Percentiles rank a stretch among this genome's conserved stretches.
Evolutionary conservation across 1,140 invertebrate genomes (phyloP).

Genomic region (Drosophila littoralis): DNA sequence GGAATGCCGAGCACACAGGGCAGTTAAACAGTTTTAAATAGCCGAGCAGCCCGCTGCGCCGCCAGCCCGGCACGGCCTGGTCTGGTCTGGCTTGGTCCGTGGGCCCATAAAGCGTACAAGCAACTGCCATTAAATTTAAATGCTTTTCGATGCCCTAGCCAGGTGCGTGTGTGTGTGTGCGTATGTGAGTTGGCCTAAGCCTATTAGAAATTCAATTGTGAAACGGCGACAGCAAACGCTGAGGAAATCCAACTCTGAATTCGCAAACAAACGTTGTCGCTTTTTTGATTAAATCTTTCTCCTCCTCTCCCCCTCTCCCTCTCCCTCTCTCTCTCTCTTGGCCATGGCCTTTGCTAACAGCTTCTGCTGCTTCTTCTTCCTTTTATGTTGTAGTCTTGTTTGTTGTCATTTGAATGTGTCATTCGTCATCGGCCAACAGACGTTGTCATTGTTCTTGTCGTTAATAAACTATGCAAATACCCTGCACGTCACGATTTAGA

Average conservation of each 20-base stretch:
- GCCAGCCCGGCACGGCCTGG: not conserved
- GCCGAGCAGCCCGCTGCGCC: not conserved
- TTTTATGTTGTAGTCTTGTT: conserved; percentile 21
- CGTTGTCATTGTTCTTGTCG: conserved; percentile 37
- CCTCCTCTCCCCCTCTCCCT: not conserved
- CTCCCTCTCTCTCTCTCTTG: not conserved
- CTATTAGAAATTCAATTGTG: conserved; percentile 79
- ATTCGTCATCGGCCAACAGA: conserved; percentile 37
- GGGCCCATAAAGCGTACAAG: conserved; percentile 66
- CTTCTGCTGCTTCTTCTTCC: conserved; percentile 11
- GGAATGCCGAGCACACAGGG: conserved; percentile 44
- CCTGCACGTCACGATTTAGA: not conserved
- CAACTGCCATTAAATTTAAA: conserved; percentile 79
- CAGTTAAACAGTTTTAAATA: conserved; percentile 52
- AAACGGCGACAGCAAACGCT: conserved; percentile 30
- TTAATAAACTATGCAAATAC: conserved; percentile 7
- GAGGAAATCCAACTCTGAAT: conserved; percentile 19
- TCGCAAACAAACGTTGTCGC: conserved; percentile 12
- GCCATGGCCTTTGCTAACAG: conserved; percentile 11
- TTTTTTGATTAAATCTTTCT: conserved; percentile 60
- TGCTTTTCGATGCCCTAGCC: conserved; percentile 69
- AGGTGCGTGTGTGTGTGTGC: not conserved
- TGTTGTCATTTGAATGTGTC: conserved; percentile 39
- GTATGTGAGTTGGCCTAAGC: conserved; percentile 41
- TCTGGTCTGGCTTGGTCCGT: conserved; percentile 1